phyloP scores from a whole-genome alignment of 2,113 vertebrate genomes.

The Indicator maculatus region DNA sequence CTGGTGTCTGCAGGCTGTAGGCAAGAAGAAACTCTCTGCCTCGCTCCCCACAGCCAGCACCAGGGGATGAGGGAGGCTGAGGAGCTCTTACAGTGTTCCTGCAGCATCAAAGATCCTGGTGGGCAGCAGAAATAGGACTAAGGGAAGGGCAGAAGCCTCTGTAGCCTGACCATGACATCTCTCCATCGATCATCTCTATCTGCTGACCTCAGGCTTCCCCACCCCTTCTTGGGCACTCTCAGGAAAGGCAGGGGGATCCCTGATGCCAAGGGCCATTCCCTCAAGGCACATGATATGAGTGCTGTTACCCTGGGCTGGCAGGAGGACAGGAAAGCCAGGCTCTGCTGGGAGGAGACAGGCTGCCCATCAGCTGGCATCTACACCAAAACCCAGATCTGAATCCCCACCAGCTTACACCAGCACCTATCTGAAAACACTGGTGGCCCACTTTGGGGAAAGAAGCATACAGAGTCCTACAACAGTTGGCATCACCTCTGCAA shows the following conservation, averaged over 20 bases:
- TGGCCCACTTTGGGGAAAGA: not conserved
- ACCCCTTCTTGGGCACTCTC: not conserved
- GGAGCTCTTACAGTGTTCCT: not conserved
- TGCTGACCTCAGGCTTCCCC: not conserved
- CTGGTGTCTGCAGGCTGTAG: fast-evolving
- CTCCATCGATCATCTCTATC: not conserved
- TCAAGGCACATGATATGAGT: fast-evolving
- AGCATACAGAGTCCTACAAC: fast-evolving
- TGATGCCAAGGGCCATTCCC: fast-evolving
- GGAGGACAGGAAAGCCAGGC: not conserved
- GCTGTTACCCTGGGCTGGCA: not conserved
- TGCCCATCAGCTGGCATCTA: not conserved
- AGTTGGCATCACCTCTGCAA: not conserved
- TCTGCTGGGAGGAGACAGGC: not conserved
- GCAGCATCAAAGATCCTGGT: not conserved
- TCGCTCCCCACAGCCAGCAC: fast-evolving
- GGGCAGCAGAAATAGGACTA: not conserved
- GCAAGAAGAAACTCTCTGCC: not conserved
- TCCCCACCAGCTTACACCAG: not conserved
- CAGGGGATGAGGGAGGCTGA: not conserved
- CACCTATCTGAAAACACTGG: not conserved
- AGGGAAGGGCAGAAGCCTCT: not conserved
- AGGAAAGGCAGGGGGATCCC: no score
- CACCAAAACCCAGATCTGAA: not conserved
- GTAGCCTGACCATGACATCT: not conserved